Evolutionary conservation across 2,113 vertebrate species (phyloP).

Genomic region (Madoqua kirkii): DNA sequence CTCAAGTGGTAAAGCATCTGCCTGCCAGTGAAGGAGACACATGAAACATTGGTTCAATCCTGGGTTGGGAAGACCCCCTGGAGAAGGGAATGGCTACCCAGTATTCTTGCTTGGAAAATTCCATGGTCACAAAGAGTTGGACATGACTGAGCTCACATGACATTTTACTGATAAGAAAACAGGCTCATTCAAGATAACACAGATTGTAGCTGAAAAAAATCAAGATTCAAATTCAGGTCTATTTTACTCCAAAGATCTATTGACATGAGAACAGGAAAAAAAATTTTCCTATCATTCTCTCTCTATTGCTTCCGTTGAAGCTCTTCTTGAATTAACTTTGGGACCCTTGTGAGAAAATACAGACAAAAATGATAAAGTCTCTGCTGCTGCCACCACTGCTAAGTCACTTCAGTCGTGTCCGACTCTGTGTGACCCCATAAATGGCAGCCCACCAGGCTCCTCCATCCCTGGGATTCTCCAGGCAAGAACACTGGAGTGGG

Average conservation of each 20-base stretch:
- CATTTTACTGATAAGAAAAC: neutral
- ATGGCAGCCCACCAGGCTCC: too few species aligned
- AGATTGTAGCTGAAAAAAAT: neutral
- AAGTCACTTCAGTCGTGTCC: too few species aligned
- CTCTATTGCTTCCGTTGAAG: neutral
- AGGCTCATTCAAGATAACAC: neutral
- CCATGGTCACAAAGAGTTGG: neutral
- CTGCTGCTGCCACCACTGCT: neutral
- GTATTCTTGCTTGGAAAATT: neutral
- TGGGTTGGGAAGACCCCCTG: neutral
- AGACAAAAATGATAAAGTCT: neutral
- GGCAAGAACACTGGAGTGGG: too few species aligned
- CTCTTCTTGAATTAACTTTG: neutral
- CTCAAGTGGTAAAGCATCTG: neutral
- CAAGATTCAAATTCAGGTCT: neutral
- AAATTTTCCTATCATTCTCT: neutral
- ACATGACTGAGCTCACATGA: neutral
- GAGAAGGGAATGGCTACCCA: neutral
- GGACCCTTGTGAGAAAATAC: neutral
- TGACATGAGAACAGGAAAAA: neutral
- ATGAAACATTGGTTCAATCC: neutral
- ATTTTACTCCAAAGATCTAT: neutral
- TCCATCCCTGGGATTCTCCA: too few species aligned
- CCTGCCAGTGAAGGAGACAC: neutral
- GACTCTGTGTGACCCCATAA: too few species aligned